phyloP scores from a whole-genome alignment of 2,797 vertebrate genomes.

The Phrynocephalus guinanensis region DNA sequence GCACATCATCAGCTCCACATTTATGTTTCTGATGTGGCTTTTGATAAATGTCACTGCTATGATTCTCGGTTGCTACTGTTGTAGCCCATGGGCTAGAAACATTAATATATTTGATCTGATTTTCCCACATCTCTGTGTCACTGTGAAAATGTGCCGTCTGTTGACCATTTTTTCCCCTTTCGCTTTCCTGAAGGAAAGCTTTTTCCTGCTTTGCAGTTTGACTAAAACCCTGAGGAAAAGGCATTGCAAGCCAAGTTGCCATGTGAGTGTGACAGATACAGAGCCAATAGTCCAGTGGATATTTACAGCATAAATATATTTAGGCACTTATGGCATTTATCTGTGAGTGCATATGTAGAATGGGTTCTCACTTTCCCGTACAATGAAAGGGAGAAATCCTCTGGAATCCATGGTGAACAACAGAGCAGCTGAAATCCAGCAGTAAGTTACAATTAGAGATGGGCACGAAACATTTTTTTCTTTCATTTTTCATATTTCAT shows the following conservation, averaged over 20 bases:
- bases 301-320: not conserved
- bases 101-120: not conserved
- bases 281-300: not conserved
- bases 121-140: not conserved
- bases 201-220: not conserved
- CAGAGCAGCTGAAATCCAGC: no score
- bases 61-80: not conserved
- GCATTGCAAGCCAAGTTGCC: no score
- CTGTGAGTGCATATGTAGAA: not conserved
- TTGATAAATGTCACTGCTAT: not conserved
- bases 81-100: not conserved
- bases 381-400: not conserved
- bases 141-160: not conserved
- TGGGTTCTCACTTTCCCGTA: not conserved
- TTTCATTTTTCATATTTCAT: no score
- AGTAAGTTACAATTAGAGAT: no score
- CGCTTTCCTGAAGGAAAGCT: not conserved
- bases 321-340: not conserved
- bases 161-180: not conserved
- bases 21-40: not conserved
- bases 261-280: not conserved
- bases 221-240: not conserved
- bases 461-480: no score
- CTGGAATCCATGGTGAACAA: not conserved
- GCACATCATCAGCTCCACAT: not conserved